A percentile compares a stretch with the other conserved stretches of the same genome.
Conservation (phyloP, 2,888 invertebrate genomes). For the Drosophila percnosoma region DNA sequence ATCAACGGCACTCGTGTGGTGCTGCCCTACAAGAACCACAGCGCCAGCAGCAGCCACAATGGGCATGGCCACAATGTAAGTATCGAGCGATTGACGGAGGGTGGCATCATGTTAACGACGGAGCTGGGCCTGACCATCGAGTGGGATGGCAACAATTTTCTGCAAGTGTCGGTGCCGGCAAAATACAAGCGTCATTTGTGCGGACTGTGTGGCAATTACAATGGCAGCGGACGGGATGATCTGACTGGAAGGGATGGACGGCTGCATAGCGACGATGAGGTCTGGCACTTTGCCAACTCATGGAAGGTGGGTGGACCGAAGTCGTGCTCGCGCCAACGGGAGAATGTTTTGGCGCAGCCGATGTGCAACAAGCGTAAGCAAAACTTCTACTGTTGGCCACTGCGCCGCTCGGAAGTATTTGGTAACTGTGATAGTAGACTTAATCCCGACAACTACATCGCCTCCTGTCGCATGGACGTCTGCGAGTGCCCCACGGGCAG, state of each 20-base stretch:
- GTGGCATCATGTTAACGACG: conserved; percentile 89
- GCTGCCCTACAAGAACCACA: conserved; percentile 87
- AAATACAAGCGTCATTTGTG: conserved; percentile 91
- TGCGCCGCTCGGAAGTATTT: conserved; percentile 87
- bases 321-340: conserved; percentile 88
- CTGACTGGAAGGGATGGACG: conserved; percentile 89
- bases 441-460: conserved; percentile 92
- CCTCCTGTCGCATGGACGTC: conserved; percentile 94
- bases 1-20: conserved; percentile 91
- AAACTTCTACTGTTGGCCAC: conserved; percentile 86
- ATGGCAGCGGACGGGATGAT: conserved; percentile 94
- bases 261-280: conserved; percentile 87
- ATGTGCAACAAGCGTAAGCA: conserved; percentile 86
- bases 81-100: conserved; percentile 87
- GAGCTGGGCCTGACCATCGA: conserved; percentile 92
- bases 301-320: conserved; percentile 95
- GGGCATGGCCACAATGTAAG: conserved; percentile 85
- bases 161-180: conserved; percentile 93
- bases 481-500: conserved; percentile 92
- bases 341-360: conserved; percentile 85
- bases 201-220: conserved; percentile 98
- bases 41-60: conserved; percentile 11
- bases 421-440: conserved; percentile 91
- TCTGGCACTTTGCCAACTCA: conserved; percentile 92
- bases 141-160: conserved; percentile 97